phyloP scores from a whole-genome alignment of 2,797 vertebrate species.

The Enteromius treurensis region DNA sequence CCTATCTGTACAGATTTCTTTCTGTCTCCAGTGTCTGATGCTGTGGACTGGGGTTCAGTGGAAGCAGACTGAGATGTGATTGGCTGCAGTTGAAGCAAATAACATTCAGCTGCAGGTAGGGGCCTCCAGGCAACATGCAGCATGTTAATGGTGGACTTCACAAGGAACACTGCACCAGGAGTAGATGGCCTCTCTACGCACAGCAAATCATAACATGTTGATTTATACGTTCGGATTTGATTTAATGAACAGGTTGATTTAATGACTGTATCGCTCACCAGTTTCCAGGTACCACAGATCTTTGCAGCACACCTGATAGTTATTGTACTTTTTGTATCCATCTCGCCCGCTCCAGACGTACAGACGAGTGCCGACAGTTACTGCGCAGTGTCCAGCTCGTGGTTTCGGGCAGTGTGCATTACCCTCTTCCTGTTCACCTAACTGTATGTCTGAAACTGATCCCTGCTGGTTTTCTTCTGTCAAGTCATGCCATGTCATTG shows the following conservation, averaged over 20 bases:
- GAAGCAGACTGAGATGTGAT: constrained; percentile 3
- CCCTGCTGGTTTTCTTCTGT: constrained; percentile 75
- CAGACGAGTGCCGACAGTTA: constrained; percentile 86
- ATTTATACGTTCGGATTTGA: background rate
- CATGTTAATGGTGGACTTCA: constrained; percentile 92
- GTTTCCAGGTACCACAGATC: constrained; percentile 99
- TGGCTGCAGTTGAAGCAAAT: constrained; percentile 82
- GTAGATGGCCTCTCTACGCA: constrained; percentile 84
- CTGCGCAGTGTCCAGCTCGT: constrained; percentile 91
- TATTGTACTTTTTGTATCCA: constrained; percentile 91
- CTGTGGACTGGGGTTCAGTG: background rate
- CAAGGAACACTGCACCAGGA: constrained; percentile 88
- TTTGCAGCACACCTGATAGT: constrained; percentile 97
- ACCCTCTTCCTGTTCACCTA: constrained; percentile 77
- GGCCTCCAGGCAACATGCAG: constrained; percentile 97
- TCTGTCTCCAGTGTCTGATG: constrained; percentile 1
- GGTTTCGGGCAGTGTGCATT: constrained; percentile 82
- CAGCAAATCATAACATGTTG: background rate
- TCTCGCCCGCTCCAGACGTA: constrained; percentile 98
- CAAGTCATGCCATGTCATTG: constrained; percentile 85
- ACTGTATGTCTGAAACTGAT: constrained; percentile 46
- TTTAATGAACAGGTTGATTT: background rate
- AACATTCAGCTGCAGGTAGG: constrained; percentile 90
- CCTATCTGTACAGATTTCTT: constrained; percentile 23
- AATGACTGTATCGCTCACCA: constrained; percentile 77